phyloP scores from a whole-genome alignment of 2,797 vertebrate species.

The Hippopotamyrus pictus region DNA sequence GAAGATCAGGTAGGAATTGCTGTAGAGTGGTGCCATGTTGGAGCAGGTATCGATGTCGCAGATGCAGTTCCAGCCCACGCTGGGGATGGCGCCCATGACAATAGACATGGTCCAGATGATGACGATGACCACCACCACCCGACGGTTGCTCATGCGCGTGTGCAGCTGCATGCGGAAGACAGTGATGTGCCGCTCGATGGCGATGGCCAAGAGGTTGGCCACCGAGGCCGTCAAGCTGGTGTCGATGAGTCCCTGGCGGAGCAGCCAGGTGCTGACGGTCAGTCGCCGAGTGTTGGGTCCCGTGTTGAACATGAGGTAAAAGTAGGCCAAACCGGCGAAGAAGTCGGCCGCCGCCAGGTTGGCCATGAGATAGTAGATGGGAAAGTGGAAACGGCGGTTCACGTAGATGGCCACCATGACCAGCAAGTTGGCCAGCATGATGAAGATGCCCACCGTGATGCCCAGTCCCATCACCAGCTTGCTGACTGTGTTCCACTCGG shows the following conservation, averaged over 20 bases:
- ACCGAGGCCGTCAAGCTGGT: constrained; percentile 95
- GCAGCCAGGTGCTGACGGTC: constrained; percentile 91
- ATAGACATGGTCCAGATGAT: constrained; percentile 99
- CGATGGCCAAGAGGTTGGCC: constrained; percentile 91
- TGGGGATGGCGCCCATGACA: constrained; percentile 93
- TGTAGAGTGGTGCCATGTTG: constrained; percentile 97
- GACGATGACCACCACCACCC: constrained; percentile 93
- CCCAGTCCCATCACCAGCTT: constrained; percentile 96
- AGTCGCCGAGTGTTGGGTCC: constrained; percentile 91
- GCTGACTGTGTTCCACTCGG: constrained; percentile 92
- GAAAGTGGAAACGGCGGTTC: constrained; percentile 98
- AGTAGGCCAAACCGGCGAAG: constrained; percentile 95
- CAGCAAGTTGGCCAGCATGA: constrained; percentile 96
- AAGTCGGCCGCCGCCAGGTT: constrained; percentile 97
- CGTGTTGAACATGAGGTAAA: constrained; percentile 99
- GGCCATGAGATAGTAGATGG: constrained; percentile 99
- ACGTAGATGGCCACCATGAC: constrained; percentile 98
- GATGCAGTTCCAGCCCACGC: constrained; percentile 98
- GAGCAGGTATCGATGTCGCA: constrained; percentile 83
- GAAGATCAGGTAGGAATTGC: constrained; percentile 95
- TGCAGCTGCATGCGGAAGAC: constrained; percentile 99
- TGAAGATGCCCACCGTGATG: constrained; percentile 97
- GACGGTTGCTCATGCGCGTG: constrained; percentile 94
- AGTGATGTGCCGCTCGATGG: constrained; percentile 95
- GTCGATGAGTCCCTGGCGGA: constrained; percentile 94